These are phyloP conservation scores for Lathronympha strigana DNA, from an alignment of 2,888 invertebrate species.

Conservation along the genomic window DNA sequence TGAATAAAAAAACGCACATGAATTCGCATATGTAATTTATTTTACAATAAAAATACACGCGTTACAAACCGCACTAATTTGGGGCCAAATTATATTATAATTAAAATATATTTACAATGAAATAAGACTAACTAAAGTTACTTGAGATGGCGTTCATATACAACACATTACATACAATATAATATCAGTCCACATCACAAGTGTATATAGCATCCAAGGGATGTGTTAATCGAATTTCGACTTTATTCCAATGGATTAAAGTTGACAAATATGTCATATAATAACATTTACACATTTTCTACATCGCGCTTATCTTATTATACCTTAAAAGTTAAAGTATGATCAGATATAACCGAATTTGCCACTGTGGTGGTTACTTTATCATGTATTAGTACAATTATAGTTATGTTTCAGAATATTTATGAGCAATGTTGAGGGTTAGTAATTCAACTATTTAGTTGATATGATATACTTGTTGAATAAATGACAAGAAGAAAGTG, in stretches of 20 bases:
- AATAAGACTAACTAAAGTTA: constrained; percentile 55
- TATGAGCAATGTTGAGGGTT: not conserved
- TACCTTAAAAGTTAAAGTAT: not conserved
- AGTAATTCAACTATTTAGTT: not conserved
- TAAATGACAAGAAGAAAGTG: too few species aligned
- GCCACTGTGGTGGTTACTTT: not conserved
- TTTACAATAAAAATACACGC: constrained; percentile 59
- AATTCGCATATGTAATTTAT: constrained; percentile 57
- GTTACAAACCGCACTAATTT: constrained; percentile 55
- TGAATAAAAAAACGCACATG: constrained; percentile 20
- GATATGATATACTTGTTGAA: too few species aligned
- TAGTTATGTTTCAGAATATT: not conserved
- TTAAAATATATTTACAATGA: constrained; percentile 58
- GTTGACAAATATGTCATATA: constrained; percentile 21
- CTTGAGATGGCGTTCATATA: constrained; percentile 67
- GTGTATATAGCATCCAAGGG: constrained; percentile 48
- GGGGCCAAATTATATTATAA: constrained; percentile 58
- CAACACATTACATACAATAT: constrained; percentile 54
- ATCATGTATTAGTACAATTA: not conserved
- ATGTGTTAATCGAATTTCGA: constrained; percentile 20
- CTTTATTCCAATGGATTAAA: constrained; percentile 20
- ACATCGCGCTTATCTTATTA: constrained; percentile 7
- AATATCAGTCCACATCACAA: constrained; percentile 78
- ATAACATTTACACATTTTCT: constrained; percentile 11
- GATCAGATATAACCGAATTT: not conserved